phyloP scores from a whole-genome alignment of 2,113 vertebrate species.

The Opisthocomus hoazin region DNA sequence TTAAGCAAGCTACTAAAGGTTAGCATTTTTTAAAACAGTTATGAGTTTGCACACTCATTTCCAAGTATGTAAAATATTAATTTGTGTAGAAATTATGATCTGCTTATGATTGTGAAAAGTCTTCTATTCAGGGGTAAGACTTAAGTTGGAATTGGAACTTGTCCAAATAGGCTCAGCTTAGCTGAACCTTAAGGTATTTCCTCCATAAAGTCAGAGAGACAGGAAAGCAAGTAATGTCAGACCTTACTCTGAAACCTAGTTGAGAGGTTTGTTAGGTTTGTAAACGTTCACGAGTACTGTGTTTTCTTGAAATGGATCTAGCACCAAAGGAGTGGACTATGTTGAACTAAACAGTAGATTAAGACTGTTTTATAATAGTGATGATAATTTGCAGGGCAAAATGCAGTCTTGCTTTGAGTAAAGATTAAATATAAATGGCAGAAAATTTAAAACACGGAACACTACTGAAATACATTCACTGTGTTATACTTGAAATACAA shows the following conservation, averaged over 20 bases:
- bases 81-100: background rate
- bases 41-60: fast-evolving
- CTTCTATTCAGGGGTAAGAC: background rate
- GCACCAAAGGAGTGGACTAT: background rate
- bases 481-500: background rate
- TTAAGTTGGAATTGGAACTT: background rate
- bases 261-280: background rate
- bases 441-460: background rate
- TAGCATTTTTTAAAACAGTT: background rate
- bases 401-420: background rate
- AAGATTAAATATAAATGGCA: background rate
- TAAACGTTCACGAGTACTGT: background rate
- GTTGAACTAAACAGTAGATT: background rate
- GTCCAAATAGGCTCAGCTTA: background rate
- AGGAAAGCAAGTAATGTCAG: background rate
- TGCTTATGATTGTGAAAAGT: background rate
- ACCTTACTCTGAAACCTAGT: background rate
- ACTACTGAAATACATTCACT: background rate
- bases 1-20: background rate
- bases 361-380: background rate
- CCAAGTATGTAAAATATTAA: background rate
- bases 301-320: background rate
- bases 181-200: background rate
- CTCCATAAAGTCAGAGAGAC: background rate
- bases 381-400: background rate